These are phyloP conservation scores for Equus quagga DNA, from an alignment of 2,113 vertebrate genomes.

Conservation along the genomic window DNA sequence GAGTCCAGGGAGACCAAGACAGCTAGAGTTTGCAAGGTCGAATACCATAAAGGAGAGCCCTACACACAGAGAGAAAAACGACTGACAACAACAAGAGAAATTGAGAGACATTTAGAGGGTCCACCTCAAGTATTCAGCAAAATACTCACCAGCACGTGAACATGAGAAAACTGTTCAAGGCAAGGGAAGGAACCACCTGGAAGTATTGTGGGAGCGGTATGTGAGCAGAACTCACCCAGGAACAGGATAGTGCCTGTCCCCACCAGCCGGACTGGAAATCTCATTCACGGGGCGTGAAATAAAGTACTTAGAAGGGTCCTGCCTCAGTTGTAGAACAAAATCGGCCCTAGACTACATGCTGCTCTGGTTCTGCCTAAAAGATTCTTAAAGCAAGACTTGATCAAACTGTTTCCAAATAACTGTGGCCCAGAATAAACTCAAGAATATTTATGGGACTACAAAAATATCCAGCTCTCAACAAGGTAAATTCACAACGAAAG, in stretches of 20 bases:
- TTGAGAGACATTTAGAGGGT: neutral
- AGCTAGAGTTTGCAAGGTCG: neutral
- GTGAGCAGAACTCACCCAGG: neutral
- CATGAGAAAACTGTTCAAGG: neutral
- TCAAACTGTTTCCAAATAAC: constrained; percentile 1
- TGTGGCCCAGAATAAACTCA: constrained; percentile 5
- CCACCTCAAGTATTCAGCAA: neutral
- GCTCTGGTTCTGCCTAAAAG: neutral
- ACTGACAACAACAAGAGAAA: neutral
- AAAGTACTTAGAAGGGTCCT: neutral
- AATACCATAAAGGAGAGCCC: neutral
- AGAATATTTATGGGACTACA: neutral
- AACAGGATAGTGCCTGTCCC: neutral
- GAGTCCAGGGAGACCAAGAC: neutral
- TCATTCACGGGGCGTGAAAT: neutral
- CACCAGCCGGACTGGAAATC: neutral
- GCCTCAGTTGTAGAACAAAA: neutral
- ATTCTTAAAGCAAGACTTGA: neutral
- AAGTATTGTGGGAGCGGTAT: neutral
- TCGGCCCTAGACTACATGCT: neutral
- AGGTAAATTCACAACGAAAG: constrained; percentile 29
- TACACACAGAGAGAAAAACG: neutral
- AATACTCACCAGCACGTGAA: neutral
- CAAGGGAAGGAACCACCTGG: neutral
- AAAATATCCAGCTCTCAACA: constrained; percentile 4